Base-by-base conservation (phyloP, 2,797 vertebrate species). In the Lindbergichthys nudifrons region DNA sequence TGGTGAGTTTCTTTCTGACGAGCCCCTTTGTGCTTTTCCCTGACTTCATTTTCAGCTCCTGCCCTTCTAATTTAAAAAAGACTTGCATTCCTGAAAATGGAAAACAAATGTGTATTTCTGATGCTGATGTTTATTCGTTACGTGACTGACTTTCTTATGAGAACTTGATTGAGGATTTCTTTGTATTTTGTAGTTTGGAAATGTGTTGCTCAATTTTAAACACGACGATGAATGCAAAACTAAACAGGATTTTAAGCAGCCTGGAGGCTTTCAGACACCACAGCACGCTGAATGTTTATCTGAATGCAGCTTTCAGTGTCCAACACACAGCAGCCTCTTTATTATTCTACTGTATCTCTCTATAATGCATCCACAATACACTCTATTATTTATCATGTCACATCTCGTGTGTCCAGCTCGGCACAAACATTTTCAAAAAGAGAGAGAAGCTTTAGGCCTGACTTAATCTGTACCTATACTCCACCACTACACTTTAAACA, bases 351-450 rank as follows among this genome's bases (percentile, higher is more conserved):
- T 70, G 57, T 70, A 76, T 79, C 73, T 46, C 41, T 62, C 62
- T 72, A 68, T 75, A 62, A 81, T 76, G 67, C 65, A 73, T 73
- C 63, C 70, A 80, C 48, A 65, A 64, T 69, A 54, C 54, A 54
- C 57, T 26, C 26, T 60, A 83, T 86, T 85, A 84, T 88, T 91
- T 79, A 89, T 81, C 81, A 66, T 32, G 59, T 68, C 58, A 46
- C 52, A 87, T 79, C 73, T 82, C 73, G n/a, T 70, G 79, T 58
- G 73, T 72, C 76, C 36, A 75, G 50, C 58, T 70, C 5, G 23
- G 57, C 60, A 64, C 60, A 86, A 73, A 73, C 36, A 64, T 73
- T 83, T 83, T 81, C 60, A 81, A 36, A 9, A 36, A 30, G 42
- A 69, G 14, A 69, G 50, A 10, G 13, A 72, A 70, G 70, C 73